Percentiles rank a stretch among this genome's conserved stretches.
Evolutionary conservation across 2,888 invertebrate species (phyloP).

Genomic region (Zelleria hepariella): DNA sequence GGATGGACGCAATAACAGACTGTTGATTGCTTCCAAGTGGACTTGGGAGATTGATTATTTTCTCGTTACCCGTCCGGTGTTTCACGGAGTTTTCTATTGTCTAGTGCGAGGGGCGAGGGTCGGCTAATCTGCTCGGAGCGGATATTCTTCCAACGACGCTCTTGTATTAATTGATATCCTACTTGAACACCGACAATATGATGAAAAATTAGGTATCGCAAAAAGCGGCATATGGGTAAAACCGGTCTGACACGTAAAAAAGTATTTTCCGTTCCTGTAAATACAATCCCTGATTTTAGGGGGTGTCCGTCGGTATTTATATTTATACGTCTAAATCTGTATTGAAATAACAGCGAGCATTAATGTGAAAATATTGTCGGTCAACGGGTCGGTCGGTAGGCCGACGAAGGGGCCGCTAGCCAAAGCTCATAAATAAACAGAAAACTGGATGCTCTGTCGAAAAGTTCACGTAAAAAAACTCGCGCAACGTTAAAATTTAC

Average conservation of each 20-base stretch:
- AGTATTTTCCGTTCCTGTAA: neutral
- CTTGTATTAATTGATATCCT: neutral
- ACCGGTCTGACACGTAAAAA: neutral
- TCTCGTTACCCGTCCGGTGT: constrained; percentile 42
- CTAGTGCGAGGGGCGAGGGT: neutral
- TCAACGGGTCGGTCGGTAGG: constrained; percentile 43
- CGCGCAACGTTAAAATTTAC: constrained; percentile 60
- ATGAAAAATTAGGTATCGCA: neutral
- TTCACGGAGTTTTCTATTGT: constrained; percentile 3
- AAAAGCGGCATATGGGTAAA: neutral
- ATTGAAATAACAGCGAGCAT: constrained; percentile 41
- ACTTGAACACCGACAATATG: neutral
- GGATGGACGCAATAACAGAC: constrained; percentile 68
- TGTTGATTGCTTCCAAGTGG: constrained; percentile 70
- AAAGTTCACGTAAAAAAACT: constrained; percentile 56
- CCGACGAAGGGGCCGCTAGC: constrained; percentile 30
- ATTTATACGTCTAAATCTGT: constrained; percentile 36
- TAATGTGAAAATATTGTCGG: constrained; percentile 41
- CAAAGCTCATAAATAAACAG: constrained; percentile 70
- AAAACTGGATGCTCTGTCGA: constrained; percentile 63
- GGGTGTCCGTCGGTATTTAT: neutral
- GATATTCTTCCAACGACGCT: neutral
- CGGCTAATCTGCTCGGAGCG: neutral
- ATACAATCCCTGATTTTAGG: neutral
- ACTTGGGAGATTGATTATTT: constrained; percentile 69